A percentile compares a stretch with the other conserved stretches of the same genome.
phyloP scores from a whole-genome alignment of 2,888 invertebrate species.

The Eupithecia subfuscata region DNA sequence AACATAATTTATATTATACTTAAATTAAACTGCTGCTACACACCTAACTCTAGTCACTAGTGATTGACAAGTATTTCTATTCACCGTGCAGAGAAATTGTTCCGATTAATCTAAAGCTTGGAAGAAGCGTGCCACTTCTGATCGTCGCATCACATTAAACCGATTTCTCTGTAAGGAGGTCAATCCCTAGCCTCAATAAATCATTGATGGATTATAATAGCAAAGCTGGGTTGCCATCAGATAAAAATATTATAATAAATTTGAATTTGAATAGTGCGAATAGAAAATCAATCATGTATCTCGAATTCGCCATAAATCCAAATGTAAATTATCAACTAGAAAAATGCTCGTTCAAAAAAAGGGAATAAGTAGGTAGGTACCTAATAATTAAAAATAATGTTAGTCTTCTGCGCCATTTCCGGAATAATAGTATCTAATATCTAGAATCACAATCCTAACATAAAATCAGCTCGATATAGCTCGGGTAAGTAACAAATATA shows the following conservation, averaged over 20 bases:
- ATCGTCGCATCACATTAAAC: slow-evolving; percentile 1
- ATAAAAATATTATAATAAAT: not conserved
- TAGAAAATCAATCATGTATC: not conserved
- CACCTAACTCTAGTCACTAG: not conserved
- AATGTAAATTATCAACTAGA: not conserved
- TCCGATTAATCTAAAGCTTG: not conserved
- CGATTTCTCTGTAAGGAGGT: not conserved
- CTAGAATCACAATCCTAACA: not conserved
- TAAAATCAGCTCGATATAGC: too few species aligned
- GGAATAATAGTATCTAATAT: not conserved
- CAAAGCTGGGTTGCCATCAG: slow-evolving; percentile 2
- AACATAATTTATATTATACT: too few species aligned
- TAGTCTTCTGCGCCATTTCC: not conserved
- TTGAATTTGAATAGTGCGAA: not conserved
- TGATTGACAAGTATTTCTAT: not conserved
- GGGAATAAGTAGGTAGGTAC: not conserved
- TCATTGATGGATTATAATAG: slow-evolving; percentile 11
- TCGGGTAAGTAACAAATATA: not conserved
- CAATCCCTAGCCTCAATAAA: slow-evolving; percentile 12
- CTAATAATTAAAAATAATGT: not conserved
- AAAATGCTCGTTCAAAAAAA: not conserved
- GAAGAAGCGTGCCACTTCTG: not conserved
- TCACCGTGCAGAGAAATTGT: not conserved
- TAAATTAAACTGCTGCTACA: not conserved
- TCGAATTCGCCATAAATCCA: not conserved